Conservation (phyloP, 2,888 invertebrate species). For the Plagodis dolabraria region DNA sequence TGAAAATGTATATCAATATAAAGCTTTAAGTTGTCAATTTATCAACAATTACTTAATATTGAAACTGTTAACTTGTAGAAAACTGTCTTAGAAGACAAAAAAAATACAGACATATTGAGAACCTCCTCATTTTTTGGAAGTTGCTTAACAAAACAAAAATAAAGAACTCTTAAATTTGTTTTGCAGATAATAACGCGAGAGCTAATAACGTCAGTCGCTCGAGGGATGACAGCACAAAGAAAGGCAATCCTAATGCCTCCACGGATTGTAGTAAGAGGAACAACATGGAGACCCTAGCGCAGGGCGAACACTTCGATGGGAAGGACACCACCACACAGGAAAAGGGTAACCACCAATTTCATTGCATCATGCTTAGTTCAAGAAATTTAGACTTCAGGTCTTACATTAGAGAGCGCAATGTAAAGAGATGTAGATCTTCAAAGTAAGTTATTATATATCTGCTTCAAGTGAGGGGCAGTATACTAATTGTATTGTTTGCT, state of each 20-base stretch:
- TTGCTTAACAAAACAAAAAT: neutral
- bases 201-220: conserved; percentile 66
- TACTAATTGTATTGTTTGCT: no score
- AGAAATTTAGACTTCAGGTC: neutral
- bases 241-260: conserved; percentile 72
- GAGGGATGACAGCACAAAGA: conserved; percentile 79
- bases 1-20: no score
- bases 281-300: conserved; percentile 80
- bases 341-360: conserved; percentile 46
- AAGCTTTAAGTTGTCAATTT: no score
- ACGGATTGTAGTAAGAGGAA: conserved; percentile 67
- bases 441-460: neutral
- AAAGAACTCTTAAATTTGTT: conserved; percentile 1
- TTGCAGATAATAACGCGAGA: conserved; percentile 71
- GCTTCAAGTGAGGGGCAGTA: neutral
- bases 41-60: no score
- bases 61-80: no score
- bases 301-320: conserved; percentile 73
- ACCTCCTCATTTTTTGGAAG: no score
- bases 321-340: conserved; percentile 71
- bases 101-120: no score
- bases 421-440: no score
- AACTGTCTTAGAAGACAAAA: no score
- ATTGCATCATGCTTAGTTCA: conserved; percentile 12
- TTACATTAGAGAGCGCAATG: no score